A percentile compares a stretch with the other conserved stretches of the same genome.
phyloP scores from a whole-genome alignment of 1,140 invertebrate genomes.

The Monomorium pharaonis region DNA sequence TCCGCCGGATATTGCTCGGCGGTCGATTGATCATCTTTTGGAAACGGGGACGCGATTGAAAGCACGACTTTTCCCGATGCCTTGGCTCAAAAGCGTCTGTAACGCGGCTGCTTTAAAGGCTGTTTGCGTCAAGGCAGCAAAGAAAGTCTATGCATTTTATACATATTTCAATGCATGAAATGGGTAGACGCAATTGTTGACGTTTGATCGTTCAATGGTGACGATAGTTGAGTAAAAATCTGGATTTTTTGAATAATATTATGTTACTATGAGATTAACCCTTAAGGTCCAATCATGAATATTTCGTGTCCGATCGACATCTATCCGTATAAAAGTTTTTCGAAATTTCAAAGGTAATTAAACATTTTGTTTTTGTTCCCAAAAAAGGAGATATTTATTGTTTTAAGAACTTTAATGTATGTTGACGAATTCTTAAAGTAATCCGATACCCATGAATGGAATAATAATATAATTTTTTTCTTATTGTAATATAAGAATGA shows the following conservation, averaged over 20 bases:
- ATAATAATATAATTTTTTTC: too few relatives aligned
- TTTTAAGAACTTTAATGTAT: too few relatives aligned
- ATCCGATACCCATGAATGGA: too few relatives aligned
- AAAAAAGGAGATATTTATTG: too few relatives aligned
- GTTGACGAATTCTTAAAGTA: too few relatives aligned
- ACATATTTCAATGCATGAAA: slow-evolving; percentile 2
- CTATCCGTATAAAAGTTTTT: too few relatives aligned
- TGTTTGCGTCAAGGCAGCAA: not conserved
- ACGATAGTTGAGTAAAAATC: not conserved
- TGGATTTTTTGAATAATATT: not conserved
- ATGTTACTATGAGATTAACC: not conserved
- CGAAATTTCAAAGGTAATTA: too few relatives aligned
- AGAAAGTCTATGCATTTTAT: not conserved
- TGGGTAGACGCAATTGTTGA: not conserved
- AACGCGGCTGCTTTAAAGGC: not conserved
- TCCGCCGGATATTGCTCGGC: slow-evolving; percentile 43
- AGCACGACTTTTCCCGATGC: slow-evolving; percentile 11
- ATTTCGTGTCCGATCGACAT: too few relatives aligned
- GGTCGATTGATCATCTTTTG: slow-evolving; percentile 67
- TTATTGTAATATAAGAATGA: too few relatives aligned
- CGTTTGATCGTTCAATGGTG: slow-evolving; percentile 6
- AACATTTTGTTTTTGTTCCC: too few relatives aligned
- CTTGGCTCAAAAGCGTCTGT: slow-evolving; percentile 31
- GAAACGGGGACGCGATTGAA: slow-evolving; percentile 53
- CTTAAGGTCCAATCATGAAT: too few relatives aligned